Evolutionary conservation across 2,888 invertebrate species (phyloP).

Genomic region (Endomychus coccineus): DNA sequence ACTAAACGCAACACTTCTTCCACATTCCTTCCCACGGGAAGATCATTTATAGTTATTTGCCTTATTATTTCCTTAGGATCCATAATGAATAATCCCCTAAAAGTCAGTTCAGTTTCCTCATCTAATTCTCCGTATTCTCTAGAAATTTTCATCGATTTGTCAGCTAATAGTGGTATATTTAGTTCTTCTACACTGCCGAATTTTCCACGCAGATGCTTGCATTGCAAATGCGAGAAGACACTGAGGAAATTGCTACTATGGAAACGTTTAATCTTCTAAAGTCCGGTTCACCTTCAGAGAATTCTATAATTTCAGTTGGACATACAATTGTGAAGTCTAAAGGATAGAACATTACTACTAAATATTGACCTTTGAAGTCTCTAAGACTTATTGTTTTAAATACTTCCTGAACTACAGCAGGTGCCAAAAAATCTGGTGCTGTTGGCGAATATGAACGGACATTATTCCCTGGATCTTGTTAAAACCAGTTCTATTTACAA

Average conservation of each 20-base stretch:
- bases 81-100: slow-evolving; percentile 90
- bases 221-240: slow-evolving; percentile 90
- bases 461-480: too few relatives aligned
- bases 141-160: slow-evolving; percentile 78
- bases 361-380: slow-evolving; percentile 79
- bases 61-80: slow-evolving; percentile 76
- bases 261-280: slow-evolving; percentile 76
- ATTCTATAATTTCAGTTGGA: slow-evolving; percentile 91
- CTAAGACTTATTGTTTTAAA: slow-evolving; percentile 70
- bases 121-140: slow-evolving; percentile 81
- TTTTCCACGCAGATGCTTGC: slow-evolving; percentile 88
- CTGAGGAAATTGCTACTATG: slow-evolving; percentile 84
- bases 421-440: slow-evolving; percentile 71
- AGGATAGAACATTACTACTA: slow-evolving; percentile 83
- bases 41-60: slow-evolving; percentile 90
- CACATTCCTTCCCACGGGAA: slow-evolving; percentile 87
- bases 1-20: slow-evolving; percentile 87
- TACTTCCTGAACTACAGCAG: slow-evolving; percentile 72
- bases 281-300: slow-evolving; percentile 77
- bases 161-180: slow-evolving; percentile 87
- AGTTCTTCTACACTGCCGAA: slow-evolving; percentile 89
- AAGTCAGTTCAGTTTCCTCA: slow-evolving; percentile 83
- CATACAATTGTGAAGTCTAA: slow-evolving; percentile 78
- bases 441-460: too few relatives aligned
- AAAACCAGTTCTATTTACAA: too few relatives aligned